Evolutionary conservation across 2,888 invertebrate genomes (phyloP).

Genomic region (Thera obeliscata): DNA sequence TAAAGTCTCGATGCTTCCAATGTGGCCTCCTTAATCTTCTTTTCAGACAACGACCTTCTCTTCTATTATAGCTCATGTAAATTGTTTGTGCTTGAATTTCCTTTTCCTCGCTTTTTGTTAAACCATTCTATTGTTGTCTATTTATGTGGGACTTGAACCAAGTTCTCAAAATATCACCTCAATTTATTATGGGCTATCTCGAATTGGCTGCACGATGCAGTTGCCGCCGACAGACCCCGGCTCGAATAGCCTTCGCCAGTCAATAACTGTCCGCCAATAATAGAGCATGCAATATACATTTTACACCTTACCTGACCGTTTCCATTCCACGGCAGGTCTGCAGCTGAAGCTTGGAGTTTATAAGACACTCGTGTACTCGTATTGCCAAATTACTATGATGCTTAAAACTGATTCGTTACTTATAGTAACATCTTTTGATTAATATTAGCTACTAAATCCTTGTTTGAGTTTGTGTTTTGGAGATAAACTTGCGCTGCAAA

Average conservation of each 20-base stretch:
- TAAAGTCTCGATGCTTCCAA: too few relatives aligned
- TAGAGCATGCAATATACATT: slow-evolving; percentile 55
- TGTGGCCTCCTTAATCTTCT: too few relatives aligned
- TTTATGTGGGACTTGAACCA: neutral
- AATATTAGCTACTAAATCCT: too few relatives aligned
- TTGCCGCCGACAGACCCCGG: slow-evolving; percentile 11
- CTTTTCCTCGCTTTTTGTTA: too few relatives aligned
- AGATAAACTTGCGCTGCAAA: slow-evolving; percentile 7
- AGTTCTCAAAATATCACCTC: neutral
- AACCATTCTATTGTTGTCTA: too few relatives aligned
- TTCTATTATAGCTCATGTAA: too few relatives aligned
- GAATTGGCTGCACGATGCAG: neutral
- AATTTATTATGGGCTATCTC: neutral
- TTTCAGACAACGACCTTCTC: too few relatives aligned
- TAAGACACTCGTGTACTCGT: too few relatives aligned
- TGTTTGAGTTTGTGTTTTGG: neutral
- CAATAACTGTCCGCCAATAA: slow-evolving; percentile 60
- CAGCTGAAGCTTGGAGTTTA: neutral
- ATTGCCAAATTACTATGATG: too few relatives aligned
- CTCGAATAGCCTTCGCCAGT: slow-evolving; percentile 45
- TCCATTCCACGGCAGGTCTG: slow-evolving; percentile 2
- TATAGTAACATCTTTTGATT: too few relatives aligned
- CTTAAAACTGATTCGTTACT: too few relatives aligned
- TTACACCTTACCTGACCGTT: slow-evolving; percentile 38
- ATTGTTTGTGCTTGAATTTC: too few relatives aligned